These are phyloP conservation scores for Onychostruthus taczanowskii DNA, from an alignment of 2,113 vertebrate species.

Conservation along the genomic window DNA sequence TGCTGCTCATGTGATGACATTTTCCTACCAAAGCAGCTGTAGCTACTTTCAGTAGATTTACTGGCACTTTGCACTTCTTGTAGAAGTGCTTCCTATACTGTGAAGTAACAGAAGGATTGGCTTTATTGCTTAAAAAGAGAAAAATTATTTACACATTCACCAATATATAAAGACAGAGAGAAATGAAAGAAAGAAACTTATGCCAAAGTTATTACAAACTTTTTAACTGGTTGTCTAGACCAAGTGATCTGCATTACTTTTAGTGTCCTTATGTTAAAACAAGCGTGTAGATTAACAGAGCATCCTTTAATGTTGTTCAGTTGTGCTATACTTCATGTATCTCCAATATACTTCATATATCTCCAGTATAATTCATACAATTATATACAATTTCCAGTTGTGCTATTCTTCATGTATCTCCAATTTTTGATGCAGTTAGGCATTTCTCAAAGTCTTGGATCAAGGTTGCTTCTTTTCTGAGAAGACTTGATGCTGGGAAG, in stretches of 20 bases:
- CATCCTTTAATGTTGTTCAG: background rate
- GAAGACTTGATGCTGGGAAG: background rate
- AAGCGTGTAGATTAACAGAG: background rate
- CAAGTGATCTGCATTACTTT: background rate
- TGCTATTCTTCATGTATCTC: fast-evolving
- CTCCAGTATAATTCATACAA: no score
- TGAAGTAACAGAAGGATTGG: background rate
- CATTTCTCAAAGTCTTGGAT: background rate
- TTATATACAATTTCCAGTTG: background rate
- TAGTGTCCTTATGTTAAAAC: background rate
- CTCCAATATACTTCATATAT: background rate
- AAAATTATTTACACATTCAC: background rate
- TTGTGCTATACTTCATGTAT: background rate
- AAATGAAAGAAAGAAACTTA: background rate
- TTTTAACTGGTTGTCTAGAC: background rate
- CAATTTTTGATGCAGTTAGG: background rate
- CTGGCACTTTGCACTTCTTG: background rate
- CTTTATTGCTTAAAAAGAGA: background rate
- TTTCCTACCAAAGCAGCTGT: background rate
- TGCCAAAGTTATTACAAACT: background rate
- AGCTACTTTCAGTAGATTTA: background rate
- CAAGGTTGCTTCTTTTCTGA: background rate
- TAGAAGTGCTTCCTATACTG: background rate
- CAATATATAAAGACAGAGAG: background rate
- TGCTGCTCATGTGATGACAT: background rate